Evolutionary conservation across 2,797 vertebrate species (phyloP), one percentile per base, ranked within the genome.

Genomic region (Scolopax bukidnonensis): DNA sequence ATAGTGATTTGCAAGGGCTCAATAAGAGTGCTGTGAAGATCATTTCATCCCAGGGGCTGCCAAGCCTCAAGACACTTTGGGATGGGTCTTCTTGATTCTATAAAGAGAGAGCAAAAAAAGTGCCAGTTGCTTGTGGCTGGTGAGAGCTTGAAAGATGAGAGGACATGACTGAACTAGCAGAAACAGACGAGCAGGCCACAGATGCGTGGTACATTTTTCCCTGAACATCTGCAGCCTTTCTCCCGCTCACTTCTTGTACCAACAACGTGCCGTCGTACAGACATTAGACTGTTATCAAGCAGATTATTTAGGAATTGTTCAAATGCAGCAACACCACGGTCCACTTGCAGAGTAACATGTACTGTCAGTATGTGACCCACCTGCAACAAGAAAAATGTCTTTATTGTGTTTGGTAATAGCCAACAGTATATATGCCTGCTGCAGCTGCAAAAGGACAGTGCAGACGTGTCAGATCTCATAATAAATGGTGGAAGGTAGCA

Each of bases 331-430:
- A 59, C 8, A 21, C 45, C 40, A 2, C 16, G 36, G 57, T 81
- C 38, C 56, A 33, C 21, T 50, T 81, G 78, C 38, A 48, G 65
- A 77, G 30, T n/a, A 48, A 61, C 14, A 21, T 0, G 2, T n/a
- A 4, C 27, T 59, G 21, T 91, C 85, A 95, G 57, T 81, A 47
- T 4, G 50, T 59, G 40, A 74, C 89, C 87, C 89, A 94, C 89
- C 96, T 97, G 83, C 83, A 95, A 94, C 9, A 53, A 81, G 77
- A 84, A 40, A 91, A 70, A 57, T 2, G 4, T 20, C 7, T 59
- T 89, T 87, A 33, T 7, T 80, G 48, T 65, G 10, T 73, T 61
- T 51, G 60, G 16, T 28, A 33, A 36, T 6, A 88, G 65, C 45
- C 84, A 50, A 43, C 11, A 56, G 51, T 25, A 28, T 30, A 28